Conservation (phyloP, 2,888 invertebrate species). For the Spodoptera exigua region DNA sequence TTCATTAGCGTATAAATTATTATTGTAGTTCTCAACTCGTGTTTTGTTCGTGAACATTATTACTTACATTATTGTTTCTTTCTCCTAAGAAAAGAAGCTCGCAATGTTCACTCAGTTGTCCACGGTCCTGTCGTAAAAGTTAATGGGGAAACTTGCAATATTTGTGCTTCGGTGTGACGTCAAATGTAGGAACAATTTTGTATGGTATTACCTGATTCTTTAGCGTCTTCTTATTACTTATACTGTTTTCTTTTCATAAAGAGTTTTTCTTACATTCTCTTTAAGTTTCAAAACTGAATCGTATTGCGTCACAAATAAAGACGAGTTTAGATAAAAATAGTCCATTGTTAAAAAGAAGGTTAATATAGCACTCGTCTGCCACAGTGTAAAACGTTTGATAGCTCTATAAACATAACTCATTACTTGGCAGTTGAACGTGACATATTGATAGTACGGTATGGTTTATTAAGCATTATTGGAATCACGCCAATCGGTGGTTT, state of each 20-base stretch:
- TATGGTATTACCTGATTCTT: not conserved
- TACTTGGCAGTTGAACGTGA: conserved; percentile 52
- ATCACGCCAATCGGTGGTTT: conserved; percentile 61
- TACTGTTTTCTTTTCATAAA: not conserved
- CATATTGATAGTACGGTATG: conserved; percentile 59
- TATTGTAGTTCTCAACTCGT: not conserved
- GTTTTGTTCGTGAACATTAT: not conserved
- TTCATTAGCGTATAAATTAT: conserved; percentile 2
- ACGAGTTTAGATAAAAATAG: not conserved
- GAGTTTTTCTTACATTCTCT: no score
- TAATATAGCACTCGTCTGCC: not conserved
- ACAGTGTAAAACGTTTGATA: conserved; percentile 24
- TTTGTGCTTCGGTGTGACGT: not conserved
- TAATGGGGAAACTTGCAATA: not conserved
- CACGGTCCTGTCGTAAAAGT: not conserved
- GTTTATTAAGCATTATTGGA: conserved; percentile 66
- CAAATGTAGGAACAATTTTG: conserved; percentile 1
- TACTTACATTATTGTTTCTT: conserved; percentile 1
- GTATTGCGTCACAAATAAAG: no score
- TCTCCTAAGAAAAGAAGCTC: not conserved
- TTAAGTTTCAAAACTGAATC: no score
- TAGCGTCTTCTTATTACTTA: not conserved
- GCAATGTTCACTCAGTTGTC: not conserved
- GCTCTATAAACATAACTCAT: conserved; percentile 38
- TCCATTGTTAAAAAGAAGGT: not conserved